Evolutionary conservation across 2,888 invertebrate genomes (phyloP), one percentile per base, ranked within the genome.

Genomic region (Stenichneumon culpator): DNA sequence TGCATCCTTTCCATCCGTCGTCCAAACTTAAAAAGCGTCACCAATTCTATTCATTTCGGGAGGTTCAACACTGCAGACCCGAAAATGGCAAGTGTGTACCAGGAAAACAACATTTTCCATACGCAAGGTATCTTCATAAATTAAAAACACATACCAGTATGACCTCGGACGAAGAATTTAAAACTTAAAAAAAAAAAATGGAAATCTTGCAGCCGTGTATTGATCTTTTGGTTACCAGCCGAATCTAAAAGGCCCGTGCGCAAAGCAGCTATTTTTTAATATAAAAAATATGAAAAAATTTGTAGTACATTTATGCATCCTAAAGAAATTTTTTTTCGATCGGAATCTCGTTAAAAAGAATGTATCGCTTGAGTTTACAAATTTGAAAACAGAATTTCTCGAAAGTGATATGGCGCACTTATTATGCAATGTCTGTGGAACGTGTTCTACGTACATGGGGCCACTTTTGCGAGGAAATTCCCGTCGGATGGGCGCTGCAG

Each of bases 401-500:
- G 54, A 54, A 54, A 22, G 54, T 54, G 57, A 22, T 25, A 57
- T 57, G 1, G 9, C 9, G 57, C 25, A 14, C 14, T 22, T 57
- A 14, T 14, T 11, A 22, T 25, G 25, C 25, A 57, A 47, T 25
- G 25, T 57, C 22, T 50, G 65, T 65, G 36, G 22, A 75, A 75
- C 75, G 75, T 75, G 75, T 63, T 28, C 36, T 19, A 36, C 65
- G 75, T 75, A 36, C 32, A 50, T 22, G 36, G 32, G 50, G 75
- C 65, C n/a, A 75, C 74, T 65, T 75, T 28, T 25, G 36, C 50
- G 6, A 7, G n/a, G 22, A 65, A 32, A 47, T 63, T 28, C n/a
- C n/a, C 19, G 32, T 57, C 11, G 22, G 25, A 14, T 4, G 14
- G 57, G 25, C 22, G 54, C 5, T 22, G 19, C 54, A 54, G 54